Evolutionary conservation across 2,113 vertebrate genomes (phyloP).

Genomic region (Pyxicephalus adspersus): DNA sequence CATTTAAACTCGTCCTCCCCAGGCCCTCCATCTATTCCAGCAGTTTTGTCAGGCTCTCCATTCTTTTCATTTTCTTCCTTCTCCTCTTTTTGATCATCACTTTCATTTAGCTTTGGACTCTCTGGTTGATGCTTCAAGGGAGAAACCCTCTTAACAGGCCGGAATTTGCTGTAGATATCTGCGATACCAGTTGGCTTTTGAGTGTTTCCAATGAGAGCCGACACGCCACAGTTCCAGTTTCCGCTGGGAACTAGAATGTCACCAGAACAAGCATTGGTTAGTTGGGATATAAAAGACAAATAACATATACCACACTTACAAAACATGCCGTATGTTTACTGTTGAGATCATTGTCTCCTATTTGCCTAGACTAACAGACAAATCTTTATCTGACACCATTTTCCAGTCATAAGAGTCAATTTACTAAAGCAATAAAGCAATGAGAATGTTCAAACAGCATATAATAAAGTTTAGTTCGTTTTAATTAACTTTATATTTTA

Average conservation of each 20-base stretch:
- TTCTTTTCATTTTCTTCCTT: slow-evolving; percentile 77
- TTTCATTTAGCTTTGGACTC: slow-evolving; percentile 81
- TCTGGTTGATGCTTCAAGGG: slow-evolving; percentile 96
- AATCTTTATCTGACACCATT: too few relatives aligned
- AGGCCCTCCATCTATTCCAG: slow-evolving; percentile 63
- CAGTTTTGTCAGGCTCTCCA: slow-evolving; percentile 64
- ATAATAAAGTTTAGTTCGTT: too few relatives aligned
- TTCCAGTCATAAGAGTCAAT: too few relatives aligned
- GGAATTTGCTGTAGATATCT: slow-evolving; percentile 93
- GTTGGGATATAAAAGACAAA: too few relatives aligned
- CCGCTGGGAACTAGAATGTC: slow-evolving; percentile 81
- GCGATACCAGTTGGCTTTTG: slow-evolving; percentile 90
- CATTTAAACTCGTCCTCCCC: slow-evolving; percentile 70
- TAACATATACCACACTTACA: too few relatives aligned
- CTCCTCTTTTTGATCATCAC: slow-evolving; percentile 79
- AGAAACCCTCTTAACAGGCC: slow-evolving; percentile 94
- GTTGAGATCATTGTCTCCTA: too few relatives aligned
- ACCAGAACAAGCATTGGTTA: slow-evolving; percentile 15
- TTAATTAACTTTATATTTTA: too few relatives aligned
- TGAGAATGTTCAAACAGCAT: too few relatives aligned
- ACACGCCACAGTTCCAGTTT: slow-evolving; percentile 86
- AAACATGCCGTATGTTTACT: too few relatives aligned
- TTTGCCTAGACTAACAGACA: too few relatives aligned
- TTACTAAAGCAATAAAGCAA: too few relatives aligned
- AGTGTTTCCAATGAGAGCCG: slow-evolving; percentile 77